A percentile compares a stretch with the other conserved stretches of the same genome.
These are phyloP conservation scores for Sarcophaga carnaria DNA, from an alignment of 2,888 invertebrate species.

Conservation along the genomic window DNA sequence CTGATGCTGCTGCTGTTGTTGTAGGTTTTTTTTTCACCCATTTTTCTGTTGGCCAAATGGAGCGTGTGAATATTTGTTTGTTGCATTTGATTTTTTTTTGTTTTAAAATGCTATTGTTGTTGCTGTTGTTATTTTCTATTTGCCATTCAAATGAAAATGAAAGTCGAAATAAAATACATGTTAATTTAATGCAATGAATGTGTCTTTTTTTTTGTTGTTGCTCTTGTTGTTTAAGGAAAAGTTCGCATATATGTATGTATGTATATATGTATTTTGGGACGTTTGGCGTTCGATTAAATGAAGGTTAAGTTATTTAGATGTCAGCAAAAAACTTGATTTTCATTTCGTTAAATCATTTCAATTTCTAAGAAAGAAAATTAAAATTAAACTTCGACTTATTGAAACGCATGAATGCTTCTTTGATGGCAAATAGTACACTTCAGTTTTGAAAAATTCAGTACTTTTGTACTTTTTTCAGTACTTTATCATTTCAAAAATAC, in stretches of 20 bases:
- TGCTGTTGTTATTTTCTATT: background rate
- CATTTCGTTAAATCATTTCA: too few species aligned
- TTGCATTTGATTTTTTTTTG: background rate
- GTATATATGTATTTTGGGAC: too few species aligned
- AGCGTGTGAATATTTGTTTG: conserved; percentile 54
- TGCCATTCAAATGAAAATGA: background rate
- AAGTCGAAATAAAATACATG: background rate
- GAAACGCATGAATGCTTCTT: too few species aligned
- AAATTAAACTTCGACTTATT: too few species aligned
- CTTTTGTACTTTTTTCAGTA: too few species aligned
- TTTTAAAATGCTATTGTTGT: background rate
- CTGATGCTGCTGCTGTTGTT: background rate
- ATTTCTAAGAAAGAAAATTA: too few species aligned
- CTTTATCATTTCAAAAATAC: too few species aligned
- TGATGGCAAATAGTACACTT: too few species aligned
- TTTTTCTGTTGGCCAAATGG: conserved; percentile 55
- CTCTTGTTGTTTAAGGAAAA: background rate
- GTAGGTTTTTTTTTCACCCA: conserved; percentile 1
- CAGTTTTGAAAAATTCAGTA: too few species aligned
- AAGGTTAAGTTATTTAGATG: too few species aligned
- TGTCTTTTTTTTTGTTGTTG: background rate
- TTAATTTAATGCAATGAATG: background rate
- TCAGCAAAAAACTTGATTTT: too few species aligned
- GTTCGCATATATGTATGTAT: background rate
- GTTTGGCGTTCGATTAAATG: too few species aligned